These are phyloP conservation scores for Balaenoptera acutorostrata DNA, from an alignment of 2,113 vertebrate genomes.

Conservation along the genomic window DNA sequence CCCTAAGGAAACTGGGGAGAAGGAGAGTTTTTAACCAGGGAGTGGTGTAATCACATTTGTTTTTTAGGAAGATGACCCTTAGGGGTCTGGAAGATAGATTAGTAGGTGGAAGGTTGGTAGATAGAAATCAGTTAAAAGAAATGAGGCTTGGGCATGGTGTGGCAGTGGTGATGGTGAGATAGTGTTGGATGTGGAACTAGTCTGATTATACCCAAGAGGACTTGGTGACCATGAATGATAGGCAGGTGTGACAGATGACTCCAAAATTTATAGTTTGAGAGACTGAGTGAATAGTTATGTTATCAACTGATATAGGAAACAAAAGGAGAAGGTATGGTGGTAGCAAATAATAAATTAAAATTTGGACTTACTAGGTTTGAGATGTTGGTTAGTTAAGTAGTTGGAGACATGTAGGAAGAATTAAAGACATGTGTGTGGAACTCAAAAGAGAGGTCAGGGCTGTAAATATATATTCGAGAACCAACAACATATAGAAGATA, in stretches of 20 bases:
- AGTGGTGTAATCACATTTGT: background rate
- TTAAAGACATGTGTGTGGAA: background rate
- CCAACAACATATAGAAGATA: background rate
- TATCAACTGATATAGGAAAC: background rate
- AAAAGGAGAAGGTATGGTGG: background rate
- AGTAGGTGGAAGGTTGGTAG: background rate
- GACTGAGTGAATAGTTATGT: background rate
- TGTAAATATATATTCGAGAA: background rate
- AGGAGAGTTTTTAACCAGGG: background rate
- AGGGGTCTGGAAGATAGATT: background rate
- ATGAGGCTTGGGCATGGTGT: background rate
- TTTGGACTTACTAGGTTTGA: background rate
- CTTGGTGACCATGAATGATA: background rate
- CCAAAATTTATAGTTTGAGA: background rate
- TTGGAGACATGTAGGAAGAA: background rate
- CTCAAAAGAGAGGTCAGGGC: background rate
- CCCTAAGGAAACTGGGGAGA: background rate
- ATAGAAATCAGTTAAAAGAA: background rate
- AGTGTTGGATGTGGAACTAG: background rate
- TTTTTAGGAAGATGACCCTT: background rate
- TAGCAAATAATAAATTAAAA: background rate
- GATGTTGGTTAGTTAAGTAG: background rate
- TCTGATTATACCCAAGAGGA: background rate
- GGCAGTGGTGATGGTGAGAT: background rate
- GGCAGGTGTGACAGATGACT: background rate